These are phyloP conservation scores for Saturnia japonica DNA, from an alignment of 2,888 invertebrate genomes.

Conservation along the genomic window DNA sequence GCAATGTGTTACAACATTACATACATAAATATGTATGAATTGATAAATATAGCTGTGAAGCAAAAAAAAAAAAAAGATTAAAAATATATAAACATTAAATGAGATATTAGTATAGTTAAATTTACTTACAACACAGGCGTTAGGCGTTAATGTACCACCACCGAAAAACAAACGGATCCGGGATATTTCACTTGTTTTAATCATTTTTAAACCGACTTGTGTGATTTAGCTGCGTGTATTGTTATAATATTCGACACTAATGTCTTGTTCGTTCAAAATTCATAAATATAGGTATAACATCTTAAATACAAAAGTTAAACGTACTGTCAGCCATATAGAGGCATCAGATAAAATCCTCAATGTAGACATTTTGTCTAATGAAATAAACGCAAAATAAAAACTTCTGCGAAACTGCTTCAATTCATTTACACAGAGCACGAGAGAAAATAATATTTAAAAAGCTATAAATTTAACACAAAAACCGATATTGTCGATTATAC, in stretches of 20 bases:
- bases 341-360: no score
- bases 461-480: no score
- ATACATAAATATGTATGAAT: slow-evolving; percentile 20
- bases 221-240: slow-evolving; percentile 48
- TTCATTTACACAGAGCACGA: no score
- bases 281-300: background rate
- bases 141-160: slow-evolving; percentile 70
- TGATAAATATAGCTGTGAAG: slow-evolving; percentile 10
- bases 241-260: background rate
- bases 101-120: slow-evolving; percentile 70
- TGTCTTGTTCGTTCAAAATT: background rate
- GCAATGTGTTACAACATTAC: slow-evolving; percentile 37
- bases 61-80: slow-evolving; percentile 37
- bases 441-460: no score
- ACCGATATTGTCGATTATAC: no score
- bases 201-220: slow-evolving; percentile 30
- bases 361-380: no score
- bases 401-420: background rate
- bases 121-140: slow-evolving; percentile 77
- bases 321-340: background rate
- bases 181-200: slow-evolving; percentile 51
- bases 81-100: slow-evolving; percentile 26
- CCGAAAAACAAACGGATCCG: slow-evolving; percentile 57
- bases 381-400: no score
- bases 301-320: background rate